Percentiles rank a stretch among this genome's conserved stretches.
These are phyloP conservation scores for Dendrolimus kikuchii DNA, from an alignment of 1,140 invertebrate species.

Conservation along the genomic window DNA sequence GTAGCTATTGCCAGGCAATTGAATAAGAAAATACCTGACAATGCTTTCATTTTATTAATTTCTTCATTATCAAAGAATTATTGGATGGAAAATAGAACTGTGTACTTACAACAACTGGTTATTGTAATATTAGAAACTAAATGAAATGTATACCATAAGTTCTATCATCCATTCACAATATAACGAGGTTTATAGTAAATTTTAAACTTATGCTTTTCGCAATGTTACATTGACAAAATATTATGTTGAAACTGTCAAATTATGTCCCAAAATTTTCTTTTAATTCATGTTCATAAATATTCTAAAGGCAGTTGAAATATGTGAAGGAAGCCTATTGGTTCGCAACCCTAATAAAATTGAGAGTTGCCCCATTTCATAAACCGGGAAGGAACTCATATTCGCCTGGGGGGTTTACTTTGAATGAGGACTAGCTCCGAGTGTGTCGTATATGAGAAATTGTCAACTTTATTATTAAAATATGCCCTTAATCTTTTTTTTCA, in stretches of 20 bases:
- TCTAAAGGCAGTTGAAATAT: constrained; percentile 27
- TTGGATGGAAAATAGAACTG: no score
- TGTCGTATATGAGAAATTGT: constrained; percentile 3
- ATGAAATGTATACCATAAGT: no score
- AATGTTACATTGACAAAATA: neutral
- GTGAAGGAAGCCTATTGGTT: constrained; percentile 43
- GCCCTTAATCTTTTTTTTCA: no score
- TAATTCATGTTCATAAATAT: constrained; percentile 26
- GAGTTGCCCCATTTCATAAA: constrained; percentile 46
- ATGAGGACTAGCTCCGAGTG: constrained; percentile 21
- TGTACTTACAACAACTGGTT: no score
- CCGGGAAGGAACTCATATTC: constrained; percentile 37
- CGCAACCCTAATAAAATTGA: constrained; percentile 59
- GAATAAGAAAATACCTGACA: no score
- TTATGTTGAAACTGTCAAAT: constrained; percentile 3
- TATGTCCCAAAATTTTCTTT: constrained; percentile 2
- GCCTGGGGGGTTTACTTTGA: constrained; percentile 32
- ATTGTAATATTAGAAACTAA: no score
- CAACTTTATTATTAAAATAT: neutral
- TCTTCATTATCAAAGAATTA: no score
- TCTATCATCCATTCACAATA: neutral
- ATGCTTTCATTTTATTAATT: no score
- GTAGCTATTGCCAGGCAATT: no score
- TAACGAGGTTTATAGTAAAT: neutral
- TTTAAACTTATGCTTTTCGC: neutral